Conservation (phyloP, 2,113 vertebrate species). For the Mohoua ochrocephala region DNA sequence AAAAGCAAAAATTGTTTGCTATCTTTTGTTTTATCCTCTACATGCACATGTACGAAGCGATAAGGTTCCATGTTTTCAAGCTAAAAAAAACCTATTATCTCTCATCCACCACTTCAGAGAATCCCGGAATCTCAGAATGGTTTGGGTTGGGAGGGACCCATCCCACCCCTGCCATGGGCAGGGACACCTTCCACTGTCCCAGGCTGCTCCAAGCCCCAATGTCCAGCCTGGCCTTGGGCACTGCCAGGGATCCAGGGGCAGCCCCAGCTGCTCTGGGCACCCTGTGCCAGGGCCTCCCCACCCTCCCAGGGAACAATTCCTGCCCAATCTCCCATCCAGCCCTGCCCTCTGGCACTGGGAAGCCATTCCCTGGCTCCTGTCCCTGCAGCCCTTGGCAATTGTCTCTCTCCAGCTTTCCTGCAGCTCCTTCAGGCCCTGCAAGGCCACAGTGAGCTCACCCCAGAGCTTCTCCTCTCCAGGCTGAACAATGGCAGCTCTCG, state of each 20-base stretch:
- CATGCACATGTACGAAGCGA: not conserved
- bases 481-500: not conserved
- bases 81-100: not conserved
- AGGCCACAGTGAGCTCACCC: too few species aligned
- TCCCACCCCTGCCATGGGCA: not conserved
- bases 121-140: not conserved
- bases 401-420: not conserved
- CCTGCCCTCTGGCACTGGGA: not conserved
- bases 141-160: rapidly evolving
- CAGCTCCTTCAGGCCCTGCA: too few species aligned
- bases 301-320: not conserved
- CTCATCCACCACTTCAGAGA: not conserved
- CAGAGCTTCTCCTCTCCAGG: not conserved
- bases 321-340: not conserved
- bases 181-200: not conserved
- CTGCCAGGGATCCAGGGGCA: not conserved
- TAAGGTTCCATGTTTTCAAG: not conserved
- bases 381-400: not conserved
- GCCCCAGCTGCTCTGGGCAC: not conserved
- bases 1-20: not conserved
- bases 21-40: not conserved
- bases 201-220: not conserved
- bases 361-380: not conserved
- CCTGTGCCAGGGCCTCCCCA: not conserved
- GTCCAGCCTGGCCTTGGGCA: not conserved